Conservation (phyloP, 1,140 invertebrate genomes). For the Diplogasteroides magnus region DNA sequence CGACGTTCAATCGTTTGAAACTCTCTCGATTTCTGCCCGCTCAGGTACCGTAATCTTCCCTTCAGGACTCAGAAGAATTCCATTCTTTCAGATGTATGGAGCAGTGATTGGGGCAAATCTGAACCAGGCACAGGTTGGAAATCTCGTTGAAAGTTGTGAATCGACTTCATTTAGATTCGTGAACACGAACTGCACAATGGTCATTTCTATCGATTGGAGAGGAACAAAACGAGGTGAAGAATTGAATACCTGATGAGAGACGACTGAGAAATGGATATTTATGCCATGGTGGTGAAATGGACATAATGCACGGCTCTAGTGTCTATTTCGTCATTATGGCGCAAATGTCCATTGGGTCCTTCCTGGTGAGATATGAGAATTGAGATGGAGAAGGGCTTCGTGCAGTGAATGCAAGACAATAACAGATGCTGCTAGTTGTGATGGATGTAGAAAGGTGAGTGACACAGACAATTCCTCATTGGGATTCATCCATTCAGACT, state of each 20-base stretch:
- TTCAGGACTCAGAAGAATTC: no score
- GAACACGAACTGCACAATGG: constrained; percentile 19
- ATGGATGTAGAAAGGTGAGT: constrained; percentile 29
- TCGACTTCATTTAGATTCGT: neutral
- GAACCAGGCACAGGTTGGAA: constrained; percentile 18
- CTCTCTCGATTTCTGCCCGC: constrained; percentile 27
- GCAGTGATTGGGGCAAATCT: constrained; percentile 13
- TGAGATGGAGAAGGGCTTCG: constrained; percentile 19
- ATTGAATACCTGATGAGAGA: neutral
- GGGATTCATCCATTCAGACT: constrained; percentile 11
- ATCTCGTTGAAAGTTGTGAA: neutral
- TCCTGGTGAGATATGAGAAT: constrained; percentile 12
- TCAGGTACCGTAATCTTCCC: no score
- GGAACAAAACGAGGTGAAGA: constrained; percentile 6
- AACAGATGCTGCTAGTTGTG: constrained; percentile 20
- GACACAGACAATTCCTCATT: neutral
- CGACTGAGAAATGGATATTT: no score
- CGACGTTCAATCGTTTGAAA: constrained; percentile 29
- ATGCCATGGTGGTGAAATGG: neutral
- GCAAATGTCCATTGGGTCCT: neutral
- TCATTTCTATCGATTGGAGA: constrained; percentile 26
- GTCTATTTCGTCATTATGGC: neutral
- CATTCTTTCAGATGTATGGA: constrained; percentile 31
- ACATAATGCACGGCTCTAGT: constrained; percentile 1
- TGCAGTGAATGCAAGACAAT: constrained; percentile 29